A percentile compares a stretch with the other conserved stretches of the same genome.
phyloP scores from a whole-genome alignment of 1,140 invertebrate species.

The Drosophila gunungcola region DNA sequence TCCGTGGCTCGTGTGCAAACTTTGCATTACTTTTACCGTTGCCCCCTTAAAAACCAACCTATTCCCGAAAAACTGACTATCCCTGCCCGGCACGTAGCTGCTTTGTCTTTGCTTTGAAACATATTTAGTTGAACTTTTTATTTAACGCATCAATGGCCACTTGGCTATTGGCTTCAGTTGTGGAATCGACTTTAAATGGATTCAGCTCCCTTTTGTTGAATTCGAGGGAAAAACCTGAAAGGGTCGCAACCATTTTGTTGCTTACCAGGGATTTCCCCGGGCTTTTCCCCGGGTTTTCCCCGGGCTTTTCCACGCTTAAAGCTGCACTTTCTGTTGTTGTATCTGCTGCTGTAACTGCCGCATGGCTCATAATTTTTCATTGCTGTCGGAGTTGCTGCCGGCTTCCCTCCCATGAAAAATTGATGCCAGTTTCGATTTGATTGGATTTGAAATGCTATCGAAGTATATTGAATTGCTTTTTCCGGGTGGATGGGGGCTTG shows the following conservation, averaged over 20 bases:
- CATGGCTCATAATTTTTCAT: constrained; percentile 80
- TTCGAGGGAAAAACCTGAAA: constrained; percentile 29
- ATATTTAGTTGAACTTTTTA: constrained; percentile 77
- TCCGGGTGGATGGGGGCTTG: neutral
- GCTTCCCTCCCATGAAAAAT: constrained; percentile 58
- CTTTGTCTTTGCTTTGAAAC: constrained; percentile 65
- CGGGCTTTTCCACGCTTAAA: constrained; percentile 12
- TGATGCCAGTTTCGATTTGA: constrained; percentile 71
- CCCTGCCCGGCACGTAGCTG: constrained; percentile 11
- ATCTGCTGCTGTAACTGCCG: constrained; percentile 62
- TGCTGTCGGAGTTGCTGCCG: constrained; percentile 50
- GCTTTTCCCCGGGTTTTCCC: constrained; percentile 2
- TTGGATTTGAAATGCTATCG: constrained; percentile 71
- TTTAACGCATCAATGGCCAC: constrained; percentile 73
- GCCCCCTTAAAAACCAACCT: neutral
- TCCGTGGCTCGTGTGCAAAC: constrained; percentile 41
- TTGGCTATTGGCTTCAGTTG: constrained; percentile 49
- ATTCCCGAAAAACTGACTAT: neutral
- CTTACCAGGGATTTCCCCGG: neutral
- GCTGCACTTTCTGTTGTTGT: constrained; percentile 30
- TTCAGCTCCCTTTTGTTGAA: constrained; percentile 7
- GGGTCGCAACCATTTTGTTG: constrained; percentile 20
- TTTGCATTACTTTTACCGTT: constrained; percentile 54
- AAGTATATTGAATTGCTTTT: constrained; percentile 66
- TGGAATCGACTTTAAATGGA: constrained; percentile 4